These are phyloP conservation scores for Anguilla japonica DNA, from an alignment of 2,113 vertebrate species.

Conservation along the genomic window DNA sequence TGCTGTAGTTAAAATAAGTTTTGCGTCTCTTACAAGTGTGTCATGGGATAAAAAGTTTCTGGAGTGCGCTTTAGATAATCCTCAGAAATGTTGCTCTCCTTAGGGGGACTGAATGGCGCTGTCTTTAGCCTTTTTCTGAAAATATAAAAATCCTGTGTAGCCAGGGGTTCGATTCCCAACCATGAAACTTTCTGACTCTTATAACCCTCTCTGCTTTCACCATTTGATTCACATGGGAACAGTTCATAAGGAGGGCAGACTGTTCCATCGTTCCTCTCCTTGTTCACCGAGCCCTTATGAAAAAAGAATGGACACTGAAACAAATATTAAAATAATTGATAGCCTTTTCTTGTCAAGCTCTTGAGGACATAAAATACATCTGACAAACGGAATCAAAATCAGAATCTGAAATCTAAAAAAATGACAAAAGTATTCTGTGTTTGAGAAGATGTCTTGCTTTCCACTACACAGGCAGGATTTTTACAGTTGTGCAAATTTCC, in stretches of 20 bases:
- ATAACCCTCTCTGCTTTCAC: too few species aligned
- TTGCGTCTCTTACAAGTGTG: too few species aligned
- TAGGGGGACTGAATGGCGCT: too few species aligned
- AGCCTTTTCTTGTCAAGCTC: neutral
- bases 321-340: conserved; percentile 8
- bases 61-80: neutral
- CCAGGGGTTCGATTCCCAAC: too few species aligned
- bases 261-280: neutral
- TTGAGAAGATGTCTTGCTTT: neutral
- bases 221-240: too few species aligned
- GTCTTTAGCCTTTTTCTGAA: too few species aligned
- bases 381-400: neutral
- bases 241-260: too few species aligned
- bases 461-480: neutral
- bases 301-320: neutral
- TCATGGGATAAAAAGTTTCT: too few species aligned
- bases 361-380: neutral
- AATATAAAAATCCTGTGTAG: too few species aligned
- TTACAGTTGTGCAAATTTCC: neutral
- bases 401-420: neutral
- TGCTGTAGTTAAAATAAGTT: too few species aligned
- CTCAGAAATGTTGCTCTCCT: neutral
- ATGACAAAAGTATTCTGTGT: neutral
- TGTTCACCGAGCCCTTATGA: neutral
- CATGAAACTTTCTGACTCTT: too few species aligned